Conservation (phyloP, 2,113 vertebrate species). For the human region GRCh38 chr9:2904501-2905000, state of each 20-base stretch:
- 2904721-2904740: not conserved
- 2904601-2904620: not conserved
- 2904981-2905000: not conserved
- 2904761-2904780: not conserved
- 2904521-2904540: not conserved
- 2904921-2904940: not conserved
- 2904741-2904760: not conserved
- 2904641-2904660: not conserved
- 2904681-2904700: not conserved
- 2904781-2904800: not conserved
- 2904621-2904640: not conserved
- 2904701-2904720: not conserved
- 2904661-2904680: no score
- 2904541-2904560: not conserved
- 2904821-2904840: not conserved
- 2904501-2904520: not conserved
- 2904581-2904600: not conserved
- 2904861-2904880: not conserved
- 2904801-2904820: not conserved
- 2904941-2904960: not conserved
- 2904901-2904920: not conserved
- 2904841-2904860: not conserved
- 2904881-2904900: not conserved
- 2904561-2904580: not conserved
- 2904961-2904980: not conserved